Percentiles rank a stretch among this genome's conserved stretches.
Conservation (phyloP, 2,888 invertebrate genomes). For the Agapostemon virescens region DNA sequence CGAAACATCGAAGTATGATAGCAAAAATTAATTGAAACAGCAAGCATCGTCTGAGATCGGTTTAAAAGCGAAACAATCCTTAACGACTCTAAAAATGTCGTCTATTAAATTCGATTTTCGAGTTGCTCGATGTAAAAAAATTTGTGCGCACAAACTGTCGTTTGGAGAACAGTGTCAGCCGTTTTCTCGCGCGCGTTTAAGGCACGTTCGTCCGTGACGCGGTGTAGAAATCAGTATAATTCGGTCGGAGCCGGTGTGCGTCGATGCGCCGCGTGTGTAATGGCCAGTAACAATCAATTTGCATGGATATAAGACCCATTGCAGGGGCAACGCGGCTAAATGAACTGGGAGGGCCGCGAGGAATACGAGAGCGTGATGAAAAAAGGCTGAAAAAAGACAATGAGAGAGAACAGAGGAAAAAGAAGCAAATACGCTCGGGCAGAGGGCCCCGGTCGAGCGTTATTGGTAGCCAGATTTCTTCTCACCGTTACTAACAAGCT, state of each 20-base stretch:
- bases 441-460: not conserved
- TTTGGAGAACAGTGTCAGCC: not conserved
- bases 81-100: not conserved
- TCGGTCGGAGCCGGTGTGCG: slow-evolving; percentile 32
- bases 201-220: slow-evolving; percentile 10
- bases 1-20: too few relatives aligned
- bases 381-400: not conserved
- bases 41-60: not conserved
- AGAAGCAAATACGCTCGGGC: not conserved
- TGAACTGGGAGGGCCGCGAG: slow-evolving; percentile 11
- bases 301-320: slow-evolving; percentile 62
- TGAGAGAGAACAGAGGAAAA: not conserved
- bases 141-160: not conserved
- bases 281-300: slow-evolving; percentile 68
- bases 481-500: slow-evolving; percentile 55
- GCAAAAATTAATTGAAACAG: not conserved
- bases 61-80: not conserved
- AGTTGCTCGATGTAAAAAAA: not conserved
- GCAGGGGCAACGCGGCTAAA: slow-evolving; percentile 38
- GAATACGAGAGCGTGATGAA: not conserved
- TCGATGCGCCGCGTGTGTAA: slow-evolving; percentile 47
- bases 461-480: slow-evolving; percentile 25
- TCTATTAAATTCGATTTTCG: not conserved
- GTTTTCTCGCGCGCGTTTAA: not conserved
- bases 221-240: slow-evolving; percentile 55